These are phyloP conservation scores for Scolopax rusticola DNA, from an alignment of 2,797 vertebrate genomes.

Conservation along the genomic window DNA sequence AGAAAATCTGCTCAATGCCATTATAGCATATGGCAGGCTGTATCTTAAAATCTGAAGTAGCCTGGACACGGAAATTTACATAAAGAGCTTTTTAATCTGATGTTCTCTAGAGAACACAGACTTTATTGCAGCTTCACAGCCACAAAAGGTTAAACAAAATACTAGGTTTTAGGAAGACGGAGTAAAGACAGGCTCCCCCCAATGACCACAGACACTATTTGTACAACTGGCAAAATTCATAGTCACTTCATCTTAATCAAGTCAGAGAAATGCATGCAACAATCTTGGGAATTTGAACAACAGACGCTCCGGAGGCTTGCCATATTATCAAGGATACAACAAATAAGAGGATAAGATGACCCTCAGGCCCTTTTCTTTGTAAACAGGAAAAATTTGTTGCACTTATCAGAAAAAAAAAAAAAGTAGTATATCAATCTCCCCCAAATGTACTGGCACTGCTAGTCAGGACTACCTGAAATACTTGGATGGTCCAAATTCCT, in stretches of 20 bases:
- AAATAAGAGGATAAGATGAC: conserved; percentile 9
- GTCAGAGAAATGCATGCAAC: conserved; percentile 23
- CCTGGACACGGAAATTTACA: not conserved
- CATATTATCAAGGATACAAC: conserved; percentile 29
- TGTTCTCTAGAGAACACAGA: not conserved
- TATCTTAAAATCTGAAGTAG: not conserved
- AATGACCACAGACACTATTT: not conserved
- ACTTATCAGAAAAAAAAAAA: not conserved
- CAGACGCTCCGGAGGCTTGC: not conserved
- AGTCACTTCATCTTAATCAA: conserved; percentile 3
- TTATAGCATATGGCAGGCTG: not conserved
- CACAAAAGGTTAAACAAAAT: not conserved
- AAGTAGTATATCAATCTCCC: not conserved
- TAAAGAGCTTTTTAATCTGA: not conserved
- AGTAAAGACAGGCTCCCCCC: not conserved
- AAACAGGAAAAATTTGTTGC: conserved; percentile 42
- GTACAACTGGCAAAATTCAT: conserved; percentile 33
- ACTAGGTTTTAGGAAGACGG: not conserved
- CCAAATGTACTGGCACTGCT: not conserved
- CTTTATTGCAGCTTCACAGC: not conserved
- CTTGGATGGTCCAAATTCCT: not conserved
- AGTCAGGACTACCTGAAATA: not conserved
- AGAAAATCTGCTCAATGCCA: not conserved
- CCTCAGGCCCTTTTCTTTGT: not conserved
- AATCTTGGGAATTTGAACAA: conserved; percentile 33